Evolutionary conservation across 1,140 invertebrate species (phyloP).

Genomic region (Panagrolaimus sp.): DNA sequence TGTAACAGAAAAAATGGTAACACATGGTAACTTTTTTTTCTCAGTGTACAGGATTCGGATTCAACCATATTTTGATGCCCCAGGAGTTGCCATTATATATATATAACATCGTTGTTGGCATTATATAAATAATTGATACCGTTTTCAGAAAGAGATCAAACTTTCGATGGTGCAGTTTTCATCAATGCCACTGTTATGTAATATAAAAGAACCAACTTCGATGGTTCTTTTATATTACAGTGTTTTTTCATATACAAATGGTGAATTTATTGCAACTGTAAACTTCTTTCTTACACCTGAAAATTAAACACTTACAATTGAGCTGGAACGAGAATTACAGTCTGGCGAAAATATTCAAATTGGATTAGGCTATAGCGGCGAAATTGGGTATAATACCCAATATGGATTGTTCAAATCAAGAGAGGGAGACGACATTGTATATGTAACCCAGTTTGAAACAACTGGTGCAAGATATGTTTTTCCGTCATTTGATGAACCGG

Average conservation of each 20-base stretch:
- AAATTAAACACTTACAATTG: background rate
- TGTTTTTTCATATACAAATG: background rate
- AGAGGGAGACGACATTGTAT: background rate
- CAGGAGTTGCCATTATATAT: too few relatives aligned
- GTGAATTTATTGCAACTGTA: background rate
- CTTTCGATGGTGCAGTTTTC: background rate
- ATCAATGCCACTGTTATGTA: background rate
- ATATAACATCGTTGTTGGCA: too few relatives aligned
- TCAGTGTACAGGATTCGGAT: background rate
- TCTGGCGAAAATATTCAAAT: background rate
- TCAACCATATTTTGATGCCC: background rate
- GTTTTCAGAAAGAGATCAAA: background rate
- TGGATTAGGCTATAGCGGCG: background rate
- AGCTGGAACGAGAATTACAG: background rate
- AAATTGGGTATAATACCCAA: background rate
- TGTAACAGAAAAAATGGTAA: too few relatives aligned
- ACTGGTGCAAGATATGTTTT: background rate
- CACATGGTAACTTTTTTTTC: too few relatives aligned
- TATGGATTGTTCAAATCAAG: background rate
- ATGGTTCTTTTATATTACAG: background rate
- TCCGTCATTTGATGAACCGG: slow-evolving; percentile 10
- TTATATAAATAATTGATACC: too few relatives aligned
- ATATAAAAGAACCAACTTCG: background rate
- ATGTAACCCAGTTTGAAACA: slow-evolving; percentile 10
- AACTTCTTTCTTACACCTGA: background rate